Evolutionary conservation across 2,113 vertebrate species (phyloP).

Genomic region (Antechinus stuartii): DNA sequence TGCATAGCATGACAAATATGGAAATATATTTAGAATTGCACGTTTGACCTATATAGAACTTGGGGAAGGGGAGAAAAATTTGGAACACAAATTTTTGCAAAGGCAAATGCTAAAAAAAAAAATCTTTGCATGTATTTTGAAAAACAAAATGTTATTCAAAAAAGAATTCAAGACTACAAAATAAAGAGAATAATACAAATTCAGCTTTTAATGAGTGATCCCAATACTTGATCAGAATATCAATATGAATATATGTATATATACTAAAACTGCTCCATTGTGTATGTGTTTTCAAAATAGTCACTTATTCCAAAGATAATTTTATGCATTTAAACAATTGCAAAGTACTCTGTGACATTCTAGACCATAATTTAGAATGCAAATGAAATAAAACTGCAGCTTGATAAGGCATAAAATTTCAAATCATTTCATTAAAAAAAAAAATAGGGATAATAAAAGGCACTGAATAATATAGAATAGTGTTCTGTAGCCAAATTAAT

Average conservation of each 20-base stretch:
- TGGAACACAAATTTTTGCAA: too few relatives aligned
- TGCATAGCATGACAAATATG: too few relatives aligned
- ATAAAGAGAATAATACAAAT: not conserved
- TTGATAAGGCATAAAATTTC: not conserved
- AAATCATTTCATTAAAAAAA: not conserved
- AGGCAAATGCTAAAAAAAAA: too few relatives aligned
- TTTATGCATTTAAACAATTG: not conserved
- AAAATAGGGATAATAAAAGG: not conserved
- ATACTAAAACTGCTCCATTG: conserved; percentile 2
- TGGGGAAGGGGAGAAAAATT: too few relatives aligned
- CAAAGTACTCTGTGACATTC: conserved; percentile 19
- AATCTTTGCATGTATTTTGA: too few relatives aligned
- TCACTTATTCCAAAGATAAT: not conserved
- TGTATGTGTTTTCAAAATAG: conserved; percentile 9
- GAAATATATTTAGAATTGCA: too few relatives aligned
- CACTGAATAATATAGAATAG: not conserved
- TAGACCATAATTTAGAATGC: not conserved
- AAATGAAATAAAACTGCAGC: conserved; percentile 16
- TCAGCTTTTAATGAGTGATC: not conserved
- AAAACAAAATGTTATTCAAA: too few relatives aligned
- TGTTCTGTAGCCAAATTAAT: not conserved
- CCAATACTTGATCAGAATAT: not conserved
- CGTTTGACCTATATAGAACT: too few relatives aligned
- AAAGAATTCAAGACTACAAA: not conserved
- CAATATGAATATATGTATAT: not conserved